These are phyloP conservation scores for Hirudinaria manillensis DNA, from an alignment of 2,888 invertebrate species.

Conservation along the genomic window DNA sequence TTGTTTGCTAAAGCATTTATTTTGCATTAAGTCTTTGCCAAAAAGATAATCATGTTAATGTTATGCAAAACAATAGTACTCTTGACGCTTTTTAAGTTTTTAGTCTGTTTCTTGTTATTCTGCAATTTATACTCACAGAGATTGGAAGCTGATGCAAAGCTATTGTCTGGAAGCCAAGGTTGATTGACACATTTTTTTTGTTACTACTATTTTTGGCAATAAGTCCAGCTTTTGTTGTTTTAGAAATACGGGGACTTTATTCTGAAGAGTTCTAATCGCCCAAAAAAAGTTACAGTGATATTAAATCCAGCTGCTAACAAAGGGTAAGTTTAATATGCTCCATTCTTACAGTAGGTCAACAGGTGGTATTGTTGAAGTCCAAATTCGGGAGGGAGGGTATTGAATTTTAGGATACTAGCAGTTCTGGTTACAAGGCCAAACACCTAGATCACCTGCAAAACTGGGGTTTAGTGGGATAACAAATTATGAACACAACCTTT, in stretches of 20 bases:
- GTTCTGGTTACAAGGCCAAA: no score
- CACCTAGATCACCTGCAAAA: no score
- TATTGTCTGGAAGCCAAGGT: slow-evolving; percentile 70
- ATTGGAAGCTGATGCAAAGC: slow-evolving; percentile 69
- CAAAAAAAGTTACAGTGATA: slow-evolving; percentile 75
- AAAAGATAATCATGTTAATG: no score
- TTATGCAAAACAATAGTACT: no score
- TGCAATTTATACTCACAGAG: slow-evolving; percentile 58
- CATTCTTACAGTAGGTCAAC: no score
- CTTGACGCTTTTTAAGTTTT: neutral
- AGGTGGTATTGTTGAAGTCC: no score
- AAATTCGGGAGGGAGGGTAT: no score
- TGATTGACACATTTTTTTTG: slow-evolving; percentile 29
- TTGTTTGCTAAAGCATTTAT: neutral
- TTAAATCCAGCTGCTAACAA: slow-evolving; percentile 84
- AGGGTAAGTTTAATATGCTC: slow-evolving; percentile 54
- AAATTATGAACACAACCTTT: no score
- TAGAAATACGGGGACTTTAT: slow-evolving; percentile 65
- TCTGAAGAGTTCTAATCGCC: slow-evolving; percentile 61
- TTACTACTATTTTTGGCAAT: neutral
- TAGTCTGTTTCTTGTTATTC: neutral
- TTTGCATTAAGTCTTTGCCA: neutral
- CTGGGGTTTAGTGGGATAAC: no score
- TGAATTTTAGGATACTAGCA: no score
- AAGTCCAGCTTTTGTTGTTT: slow-evolving; percentile 24